These are phyloP conservation scores for Astyanax mexicanus DNA, from an alignment of 2,797 vertebrate species.

Conservation along the genomic window DNA sequence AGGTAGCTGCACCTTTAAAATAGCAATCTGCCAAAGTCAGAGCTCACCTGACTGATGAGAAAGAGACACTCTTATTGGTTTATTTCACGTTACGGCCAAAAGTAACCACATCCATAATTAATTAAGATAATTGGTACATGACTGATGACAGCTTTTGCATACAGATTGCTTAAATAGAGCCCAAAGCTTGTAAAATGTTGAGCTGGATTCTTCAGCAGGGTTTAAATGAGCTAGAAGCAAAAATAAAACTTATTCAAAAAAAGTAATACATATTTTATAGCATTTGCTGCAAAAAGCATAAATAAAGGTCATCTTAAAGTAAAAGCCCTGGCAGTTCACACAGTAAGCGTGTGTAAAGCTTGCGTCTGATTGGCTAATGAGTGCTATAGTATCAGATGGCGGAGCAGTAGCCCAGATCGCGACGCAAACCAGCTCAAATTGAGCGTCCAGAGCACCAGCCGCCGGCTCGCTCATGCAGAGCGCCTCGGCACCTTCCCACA, in stretches of 20 bases:
- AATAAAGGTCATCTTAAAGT: background rate
- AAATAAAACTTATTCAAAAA: no score
- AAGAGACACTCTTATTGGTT: no score
- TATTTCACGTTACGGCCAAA: no score
- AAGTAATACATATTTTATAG: background rate
- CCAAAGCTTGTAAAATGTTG: no score
- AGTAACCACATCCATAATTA: no score
- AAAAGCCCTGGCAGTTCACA: background rate
- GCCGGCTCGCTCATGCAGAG: constrained; percentile 68
- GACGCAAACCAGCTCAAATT: constrained; percentile 71
- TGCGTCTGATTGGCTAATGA: constrained; percentile 9
- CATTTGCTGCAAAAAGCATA: background rate
- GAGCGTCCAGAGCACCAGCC: constrained; percentile 73
- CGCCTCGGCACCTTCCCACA: constrained; percentile 72
- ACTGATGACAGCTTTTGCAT: no score
- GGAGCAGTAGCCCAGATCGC: constrained; percentile 9
- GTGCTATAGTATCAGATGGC: constrained; percentile 21
- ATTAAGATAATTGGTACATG: no score
- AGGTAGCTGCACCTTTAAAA: no score
- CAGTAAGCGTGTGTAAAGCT: constrained; percentile 14
- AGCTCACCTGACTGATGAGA: no score
- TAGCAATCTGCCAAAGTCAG: no score
- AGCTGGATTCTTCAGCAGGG: background rate
- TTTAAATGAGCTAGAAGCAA: no score
- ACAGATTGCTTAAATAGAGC: no score